Conservation (phyloP, 2,113 vertebrate genomes). For the Anthoscopus minutus region DNA sequence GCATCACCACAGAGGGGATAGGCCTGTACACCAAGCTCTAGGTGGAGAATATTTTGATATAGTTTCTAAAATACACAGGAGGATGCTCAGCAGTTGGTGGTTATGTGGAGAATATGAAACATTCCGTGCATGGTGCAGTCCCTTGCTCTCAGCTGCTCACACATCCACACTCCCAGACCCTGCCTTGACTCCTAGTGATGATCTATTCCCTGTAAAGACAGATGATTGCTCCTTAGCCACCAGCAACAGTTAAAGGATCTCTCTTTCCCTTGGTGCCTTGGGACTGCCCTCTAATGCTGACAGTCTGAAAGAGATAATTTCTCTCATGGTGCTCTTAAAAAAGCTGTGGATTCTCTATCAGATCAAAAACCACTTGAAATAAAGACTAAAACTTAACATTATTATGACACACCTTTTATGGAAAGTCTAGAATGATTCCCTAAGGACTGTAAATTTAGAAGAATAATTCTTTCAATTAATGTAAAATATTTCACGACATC, state of each 20-base stretch:
- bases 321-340: not conserved
- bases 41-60: not conserved
- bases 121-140: not conserved
- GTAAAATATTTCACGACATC: not conserved
- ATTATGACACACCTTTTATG: not conserved
- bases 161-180: not conserved
- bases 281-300: not conserved
- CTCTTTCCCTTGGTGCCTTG: not conserved
- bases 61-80: not conserved
- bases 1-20: not conserved
- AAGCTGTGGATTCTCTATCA: not conserved
- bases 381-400: not conserved
- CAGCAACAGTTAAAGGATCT: not conserved
- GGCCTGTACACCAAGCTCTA: not conserved
- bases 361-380: not conserved
- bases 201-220: not conserved
- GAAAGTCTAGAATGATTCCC: not conserved
- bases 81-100: not conserved
- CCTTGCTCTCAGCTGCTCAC: not conserved
- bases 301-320: not conserved
- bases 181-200: not conserved
- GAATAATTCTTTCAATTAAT: not conserved
- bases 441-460: not conserved
- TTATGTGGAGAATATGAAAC: not conserved
- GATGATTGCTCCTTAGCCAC: not conserved